Conservation (phyloP, 2,888 invertebrate species). For the Anodontia alba region DNA sequence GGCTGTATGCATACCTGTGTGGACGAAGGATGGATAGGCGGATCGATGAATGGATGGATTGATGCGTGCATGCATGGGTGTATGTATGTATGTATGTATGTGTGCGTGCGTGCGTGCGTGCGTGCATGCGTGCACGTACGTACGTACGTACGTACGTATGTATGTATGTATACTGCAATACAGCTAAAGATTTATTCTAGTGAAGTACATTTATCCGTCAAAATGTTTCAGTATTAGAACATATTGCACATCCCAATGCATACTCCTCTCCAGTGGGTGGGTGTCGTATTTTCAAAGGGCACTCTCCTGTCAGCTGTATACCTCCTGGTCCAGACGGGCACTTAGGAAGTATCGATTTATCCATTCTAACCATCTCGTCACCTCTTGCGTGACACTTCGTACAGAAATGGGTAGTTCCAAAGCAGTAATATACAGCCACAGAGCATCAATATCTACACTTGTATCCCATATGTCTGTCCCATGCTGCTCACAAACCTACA, state of each 20-base stretch:
- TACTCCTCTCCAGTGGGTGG: slow-evolving; percentile 57
- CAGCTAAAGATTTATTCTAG: no score
- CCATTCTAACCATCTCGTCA: slow-evolving; percentile 94
- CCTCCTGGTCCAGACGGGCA: slow-evolving; percentile 92
- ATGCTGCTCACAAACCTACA: slow-evolving; percentile 95
- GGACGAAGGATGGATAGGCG: no score
- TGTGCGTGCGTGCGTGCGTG: no score
- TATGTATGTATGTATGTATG: no score
- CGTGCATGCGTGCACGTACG: no score
- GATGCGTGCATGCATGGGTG: no score
- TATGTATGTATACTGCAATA: no score
- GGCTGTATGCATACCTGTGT: no score
- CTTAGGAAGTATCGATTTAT: slow-evolving; percentile 92
- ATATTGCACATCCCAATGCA: slow-evolving; percentile 53
- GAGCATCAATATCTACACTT: slow-evolving; percentile 99
- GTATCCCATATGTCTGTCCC: slow-evolving; percentile 98
- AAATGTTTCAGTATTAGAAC: slow-evolving; percentile 46
- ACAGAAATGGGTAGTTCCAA: slow-evolving; percentile 99
- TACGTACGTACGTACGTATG: no score
- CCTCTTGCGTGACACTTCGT: slow-evolving; percentile 99
- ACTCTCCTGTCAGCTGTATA: slow-evolving; percentile 46
- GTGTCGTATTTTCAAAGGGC: slow-evolving; percentile 51
- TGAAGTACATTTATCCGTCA: no score
- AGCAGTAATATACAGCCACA: slow-evolving; percentile 98
- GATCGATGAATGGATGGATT: no score